Conservation (phyloP, 2,888 invertebrate species). For the Agonopterix arenella region DNA sequence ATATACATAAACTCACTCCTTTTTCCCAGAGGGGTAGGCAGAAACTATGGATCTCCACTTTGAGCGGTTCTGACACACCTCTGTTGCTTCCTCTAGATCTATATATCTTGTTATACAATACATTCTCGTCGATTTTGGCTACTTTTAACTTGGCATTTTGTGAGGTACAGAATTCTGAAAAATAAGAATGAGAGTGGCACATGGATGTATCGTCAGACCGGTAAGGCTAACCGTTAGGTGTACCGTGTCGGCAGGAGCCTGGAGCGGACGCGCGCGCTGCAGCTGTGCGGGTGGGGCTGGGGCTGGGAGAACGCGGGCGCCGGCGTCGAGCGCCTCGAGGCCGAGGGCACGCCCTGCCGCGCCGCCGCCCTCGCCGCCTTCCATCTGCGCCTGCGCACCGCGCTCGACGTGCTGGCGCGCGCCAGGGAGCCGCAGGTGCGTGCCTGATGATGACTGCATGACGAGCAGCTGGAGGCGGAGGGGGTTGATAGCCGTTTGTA, state of each 20-base stretch:
- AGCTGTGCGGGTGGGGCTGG: slow-evolving; percentile 93
- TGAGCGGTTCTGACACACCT: too few relatives aligned
- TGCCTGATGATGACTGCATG: slow-evolving; percentile 29
- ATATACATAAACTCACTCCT: too few relatives aligned
- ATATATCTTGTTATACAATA: too few relatives aligned
- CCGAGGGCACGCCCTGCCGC: slow-evolving; percentile 82
- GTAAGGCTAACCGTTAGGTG: not conserved
- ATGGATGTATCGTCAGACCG: too few relatives aligned
- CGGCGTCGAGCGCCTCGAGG: slow-evolving; percentile 79
- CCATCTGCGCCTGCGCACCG: slow-evolving; percentile 88
- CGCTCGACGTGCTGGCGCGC: slow-evolving; percentile 90
- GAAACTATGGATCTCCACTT: too few relatives aligned
- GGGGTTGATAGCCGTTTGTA: too few relatives aligned
- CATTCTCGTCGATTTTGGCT: too few relatives aligned
- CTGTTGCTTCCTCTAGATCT: too few relatives aligned
- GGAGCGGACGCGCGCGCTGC: slow-evolving; percentile 87
- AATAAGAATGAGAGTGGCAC: too few relatives aligned
- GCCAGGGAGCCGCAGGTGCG: slow-evolving; percentile 57
- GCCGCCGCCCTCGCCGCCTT: slow-evolving; percentile 96
- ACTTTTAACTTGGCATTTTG: too few relatives aligned
- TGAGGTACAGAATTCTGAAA: too few relatives aligned
- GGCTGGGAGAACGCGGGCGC: slow-evolving; percentile 80
- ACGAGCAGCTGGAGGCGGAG: not conserved
- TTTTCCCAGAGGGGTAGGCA: too few relatives aligned
- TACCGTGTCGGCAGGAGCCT: slow-evolving; percentile 28